Evolutionary conservation across 2,888 invertebrate species (phyloP), one percentile per base, ranked within the genome.

Genomic region (Nudaria mundana): DNA sequence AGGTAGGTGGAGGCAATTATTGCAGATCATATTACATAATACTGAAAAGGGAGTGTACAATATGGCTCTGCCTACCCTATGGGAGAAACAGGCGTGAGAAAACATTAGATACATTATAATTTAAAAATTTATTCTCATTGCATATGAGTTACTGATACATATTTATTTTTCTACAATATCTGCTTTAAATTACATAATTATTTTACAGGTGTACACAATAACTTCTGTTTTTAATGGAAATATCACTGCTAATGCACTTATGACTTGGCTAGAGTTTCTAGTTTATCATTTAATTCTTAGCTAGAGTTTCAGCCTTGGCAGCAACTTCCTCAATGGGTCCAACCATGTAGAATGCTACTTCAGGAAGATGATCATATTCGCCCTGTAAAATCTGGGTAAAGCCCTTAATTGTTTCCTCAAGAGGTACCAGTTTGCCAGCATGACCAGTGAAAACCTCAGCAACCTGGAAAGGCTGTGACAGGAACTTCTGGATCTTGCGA

Each of bases 321-420:
- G 92, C 41, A 33, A 59, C 61, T 37, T 59, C 59, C 71, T 97
- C 96, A 67, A 98, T 95, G 45, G 94, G 94, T 56, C 98, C 98
- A 48, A 97, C 97, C 97, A 98, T 97, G 90, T 97, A 98, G 91
- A 98, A 98, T 47, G 98, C 98, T 56, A 96, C 91, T 85, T 97
- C 97, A 13, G 97, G 98, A 61, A 98, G 85, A 79, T 97, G 95
- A 81, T 98, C 98, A 71, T 94, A 92, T 69, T 97, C 96, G 67
- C 97, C 96, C 52, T 77, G 88, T 55, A 97, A 90, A 69, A 97
- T 96, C 78, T 93, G 91, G 66, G 95, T 91, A 91, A 97, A 98
- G 67, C 97, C 97, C 73, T 93, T 93, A 72, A 97, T 96, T 48
- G 97, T 97, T 76, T 97, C 95, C 60, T 92, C 90, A 49, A 97